Conservation (phyloP, 2,888 invertebrate species). For the Acleris emargana region DNA sequence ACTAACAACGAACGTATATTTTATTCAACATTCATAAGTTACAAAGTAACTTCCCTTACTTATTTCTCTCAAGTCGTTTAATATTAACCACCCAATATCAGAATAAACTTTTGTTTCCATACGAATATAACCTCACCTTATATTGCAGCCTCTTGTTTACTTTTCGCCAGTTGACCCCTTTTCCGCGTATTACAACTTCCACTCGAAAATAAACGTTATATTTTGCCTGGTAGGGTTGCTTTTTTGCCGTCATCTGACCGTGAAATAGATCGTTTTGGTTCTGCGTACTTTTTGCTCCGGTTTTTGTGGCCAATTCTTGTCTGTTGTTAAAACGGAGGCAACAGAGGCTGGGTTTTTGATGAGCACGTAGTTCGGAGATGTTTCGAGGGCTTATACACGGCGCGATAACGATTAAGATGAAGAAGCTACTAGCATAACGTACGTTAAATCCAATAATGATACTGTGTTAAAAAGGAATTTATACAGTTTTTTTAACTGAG, state of each 20-base stretch:
- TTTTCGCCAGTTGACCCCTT: conserved; percentile 17
- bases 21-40: not conserved
- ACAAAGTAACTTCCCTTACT: not conserved
- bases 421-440: not conserved
- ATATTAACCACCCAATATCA: conserved; percentile 15
- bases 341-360: not conserved
- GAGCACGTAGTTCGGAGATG: not conserved
- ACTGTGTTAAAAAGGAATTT: no score
- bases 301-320: conserved; percentile 25
- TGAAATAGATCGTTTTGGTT: not conserved
- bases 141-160: conserved; percentile 19
- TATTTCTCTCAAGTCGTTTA: not conserved
- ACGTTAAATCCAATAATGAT: no score
- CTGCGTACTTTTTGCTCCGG: not conserved
- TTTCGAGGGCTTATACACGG: no score
- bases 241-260: not conserved
- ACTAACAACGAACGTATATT: not conserved
- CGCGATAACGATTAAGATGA: no score
- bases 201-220: not conserved
- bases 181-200: not conserved
- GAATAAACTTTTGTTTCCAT: conserved; percentile 25
- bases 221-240: not conserved
- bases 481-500: no score
- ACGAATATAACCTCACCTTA: conserved; percentile 11
- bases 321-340: conserved; percentile 11